These are phyloP conservation scores for Empidonax traillii DNA, from an alignment of 2,113 vertebrate genomes.

Conservation along the genomic window DNA sequence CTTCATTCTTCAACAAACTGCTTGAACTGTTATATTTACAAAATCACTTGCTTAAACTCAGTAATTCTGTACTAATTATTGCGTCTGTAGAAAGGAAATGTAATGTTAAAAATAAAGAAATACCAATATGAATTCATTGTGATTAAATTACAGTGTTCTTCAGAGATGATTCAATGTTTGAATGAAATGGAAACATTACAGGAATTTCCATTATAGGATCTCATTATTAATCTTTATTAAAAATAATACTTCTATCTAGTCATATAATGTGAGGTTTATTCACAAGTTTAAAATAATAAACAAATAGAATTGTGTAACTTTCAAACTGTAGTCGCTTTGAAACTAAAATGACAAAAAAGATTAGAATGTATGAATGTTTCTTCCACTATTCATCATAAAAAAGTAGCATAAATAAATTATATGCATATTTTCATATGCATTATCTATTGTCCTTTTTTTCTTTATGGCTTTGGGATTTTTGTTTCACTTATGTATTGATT, in stretches of 20 bases:
- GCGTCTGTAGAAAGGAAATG: not conserved
- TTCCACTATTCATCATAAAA: not conserved
- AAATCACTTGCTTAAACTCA: not conserved
- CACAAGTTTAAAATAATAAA: not conserved
- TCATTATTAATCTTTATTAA: not conserved
- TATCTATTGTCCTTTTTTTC: not conserved
- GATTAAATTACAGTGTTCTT: not conserved
- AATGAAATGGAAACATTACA: not conserved
- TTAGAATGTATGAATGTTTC: not conserved
- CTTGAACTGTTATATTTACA: constrained; percentile 11
- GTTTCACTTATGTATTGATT: not conserved
- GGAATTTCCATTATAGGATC: not conserved
- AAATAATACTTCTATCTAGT: not conserved
- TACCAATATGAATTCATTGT: not conserved
- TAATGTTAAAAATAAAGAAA: not conserved
- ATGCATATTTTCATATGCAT: not conserved
- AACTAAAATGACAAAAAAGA: not conserved
- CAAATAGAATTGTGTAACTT: not conserved
- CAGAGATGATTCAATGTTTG: not conserved
- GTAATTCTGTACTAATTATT: not conserved
- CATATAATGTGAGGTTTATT: not conserved
- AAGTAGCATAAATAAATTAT: not conserved
- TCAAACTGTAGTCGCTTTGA: not conserved
- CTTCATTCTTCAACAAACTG: not conserved
- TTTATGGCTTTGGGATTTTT: not conserved